Evolutionary conservation across 2,797 vertebrate species (phyloP).

Genomic region (Gambelia wislizenii): DNA sequence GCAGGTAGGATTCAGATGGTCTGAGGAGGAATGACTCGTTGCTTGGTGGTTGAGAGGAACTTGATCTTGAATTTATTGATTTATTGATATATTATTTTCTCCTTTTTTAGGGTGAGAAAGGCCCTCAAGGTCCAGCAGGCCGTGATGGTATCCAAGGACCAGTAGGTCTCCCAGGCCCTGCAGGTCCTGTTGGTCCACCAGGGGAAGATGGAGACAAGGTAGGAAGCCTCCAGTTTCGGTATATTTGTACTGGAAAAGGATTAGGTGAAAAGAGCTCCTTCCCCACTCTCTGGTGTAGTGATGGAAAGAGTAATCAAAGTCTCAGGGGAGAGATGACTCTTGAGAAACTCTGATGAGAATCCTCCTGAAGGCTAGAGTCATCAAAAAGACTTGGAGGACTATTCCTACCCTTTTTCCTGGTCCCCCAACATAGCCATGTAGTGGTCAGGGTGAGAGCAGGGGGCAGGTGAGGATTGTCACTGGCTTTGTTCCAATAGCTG

Average conservation of each 20-base stretch:
- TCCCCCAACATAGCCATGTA: too few relatives aligned
- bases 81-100: conserved; percentile 3
- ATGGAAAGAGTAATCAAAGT: too few relatives aligned
- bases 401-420: too few relatives aligned
- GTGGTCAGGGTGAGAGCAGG: too few relatives aligned
- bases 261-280: neutral
- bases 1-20: neutral
- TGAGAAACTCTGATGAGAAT: too few relatives aligned
- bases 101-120: conserved; percentile 92
- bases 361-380: too few relatives aligned
- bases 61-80: conserved; percentile 26
- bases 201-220: conserved; percentile 99
- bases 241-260: neutral
- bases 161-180: conserved; percentile 96
- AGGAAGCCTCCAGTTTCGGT: conserved; percentile 49
- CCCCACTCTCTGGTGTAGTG: neutral
- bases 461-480: too few relatives aligned
- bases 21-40: neutral
- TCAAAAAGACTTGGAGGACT: too few relatives aligned
- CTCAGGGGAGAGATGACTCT: too few relatives aligned
- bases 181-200: conserved; percentile 94
- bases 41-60: neutral
- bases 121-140: conserved; percentile 96
- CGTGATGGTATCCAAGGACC: conserved; percentile 98
- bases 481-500: too few relatives aligned